These are phyloP conservation scores for Drosophila subpulchrella DNA, from an alignment of 1,140 invertebrate species.

Conservation along the genomic window DNA sequence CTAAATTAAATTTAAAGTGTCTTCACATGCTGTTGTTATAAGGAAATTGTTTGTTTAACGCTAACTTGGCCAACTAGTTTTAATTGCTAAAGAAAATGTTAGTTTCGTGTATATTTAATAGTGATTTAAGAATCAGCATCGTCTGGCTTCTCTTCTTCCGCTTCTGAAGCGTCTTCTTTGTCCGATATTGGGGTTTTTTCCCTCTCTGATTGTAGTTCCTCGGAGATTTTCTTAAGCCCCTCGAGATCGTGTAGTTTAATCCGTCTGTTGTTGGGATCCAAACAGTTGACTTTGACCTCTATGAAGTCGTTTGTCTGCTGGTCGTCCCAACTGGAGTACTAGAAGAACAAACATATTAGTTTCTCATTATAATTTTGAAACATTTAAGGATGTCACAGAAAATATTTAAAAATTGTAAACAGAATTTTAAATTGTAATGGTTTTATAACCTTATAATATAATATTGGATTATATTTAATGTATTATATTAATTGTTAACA, in stretches of 20 bases:
- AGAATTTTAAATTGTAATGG: too few relatives aligned
- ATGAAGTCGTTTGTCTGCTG: conserved; percentile 70
- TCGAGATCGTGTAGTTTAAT: conserved; percentile 64
- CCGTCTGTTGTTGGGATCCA: conserved; percentile 77
- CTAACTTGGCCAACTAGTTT: conserved; percentile 57
- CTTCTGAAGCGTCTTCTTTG: conserved; percentile 37
- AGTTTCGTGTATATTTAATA: conserved; percentile 31
- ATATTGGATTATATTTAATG: neutral
- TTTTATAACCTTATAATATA: too few relatives aligned
- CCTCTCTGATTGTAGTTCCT: conserved; percentile 44
- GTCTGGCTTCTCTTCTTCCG: conserved; percentile 27
- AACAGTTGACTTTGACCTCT: conserved; percentile 68
- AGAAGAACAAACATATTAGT: neutral
- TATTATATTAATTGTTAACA: too few relatives aligned
- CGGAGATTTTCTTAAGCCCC: conserved; percentile 53
- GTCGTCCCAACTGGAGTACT: conserved; percentile 84
- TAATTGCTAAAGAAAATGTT: conserved; percentile 40
- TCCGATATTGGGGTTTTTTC: conserved; percentile 19
- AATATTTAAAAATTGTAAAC: too few relatives aligned
- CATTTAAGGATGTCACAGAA: too few relatives aligned
- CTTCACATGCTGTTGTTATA: conserved; percentile 41
- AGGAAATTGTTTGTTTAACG: conserved; percentile 44
- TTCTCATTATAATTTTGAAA: neutral
- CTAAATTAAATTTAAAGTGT: conserved; percentile 68
- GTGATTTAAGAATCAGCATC: conserved; percentile 34